These are phyloP conservation scores for Pluvialis apricaria DNA, from an alignment of 2,113 vertebrate species.

Conservation along the genomic window DNA sequence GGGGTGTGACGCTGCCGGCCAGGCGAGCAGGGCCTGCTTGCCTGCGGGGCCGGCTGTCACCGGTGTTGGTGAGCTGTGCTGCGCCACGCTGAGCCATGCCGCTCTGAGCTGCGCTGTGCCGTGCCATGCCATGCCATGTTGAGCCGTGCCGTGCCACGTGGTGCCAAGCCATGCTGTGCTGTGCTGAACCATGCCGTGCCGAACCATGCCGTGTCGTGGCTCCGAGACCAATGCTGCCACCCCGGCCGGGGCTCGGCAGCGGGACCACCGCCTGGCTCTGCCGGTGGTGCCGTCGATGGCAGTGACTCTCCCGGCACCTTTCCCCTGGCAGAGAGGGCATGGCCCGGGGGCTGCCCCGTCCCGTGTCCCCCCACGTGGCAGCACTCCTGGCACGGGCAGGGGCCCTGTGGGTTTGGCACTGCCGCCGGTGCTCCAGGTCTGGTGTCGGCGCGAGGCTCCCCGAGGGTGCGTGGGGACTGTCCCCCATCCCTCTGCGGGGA, in stretches of 20 bases:
- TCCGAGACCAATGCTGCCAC: too few relatives aligned
- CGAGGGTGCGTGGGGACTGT: fast-evolving
- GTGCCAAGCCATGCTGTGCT: too few relatives aligned
- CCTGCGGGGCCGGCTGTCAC: background rate
- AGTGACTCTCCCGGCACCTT: background rate
- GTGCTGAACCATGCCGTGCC: background rate
- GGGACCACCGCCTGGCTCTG: background rate
- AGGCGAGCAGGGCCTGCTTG: too few relatives aligned
- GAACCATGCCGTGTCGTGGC: fast-evolving
- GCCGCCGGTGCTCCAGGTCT: fast-evolving
- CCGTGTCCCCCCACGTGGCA: background rate
- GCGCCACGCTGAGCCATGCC: too few relatives aligned
- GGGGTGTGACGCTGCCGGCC: background rate
- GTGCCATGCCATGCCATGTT: background rate
- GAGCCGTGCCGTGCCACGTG: background rate
- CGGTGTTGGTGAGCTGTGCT: background rate
- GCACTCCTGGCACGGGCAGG: background rate
- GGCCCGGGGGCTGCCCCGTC: background rate
- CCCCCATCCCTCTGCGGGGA: fast-evolving
- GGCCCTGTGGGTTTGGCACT: background rate
- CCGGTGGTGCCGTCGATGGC: fast-evolving
- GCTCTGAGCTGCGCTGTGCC: too few relatives aligned
- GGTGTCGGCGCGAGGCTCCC: background rate
- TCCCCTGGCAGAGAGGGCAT: background rate
- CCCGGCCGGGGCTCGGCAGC: background rate